Conservation (phyloP, 1,140 invertebrate genomes). For the Idris sp. region DNA sequence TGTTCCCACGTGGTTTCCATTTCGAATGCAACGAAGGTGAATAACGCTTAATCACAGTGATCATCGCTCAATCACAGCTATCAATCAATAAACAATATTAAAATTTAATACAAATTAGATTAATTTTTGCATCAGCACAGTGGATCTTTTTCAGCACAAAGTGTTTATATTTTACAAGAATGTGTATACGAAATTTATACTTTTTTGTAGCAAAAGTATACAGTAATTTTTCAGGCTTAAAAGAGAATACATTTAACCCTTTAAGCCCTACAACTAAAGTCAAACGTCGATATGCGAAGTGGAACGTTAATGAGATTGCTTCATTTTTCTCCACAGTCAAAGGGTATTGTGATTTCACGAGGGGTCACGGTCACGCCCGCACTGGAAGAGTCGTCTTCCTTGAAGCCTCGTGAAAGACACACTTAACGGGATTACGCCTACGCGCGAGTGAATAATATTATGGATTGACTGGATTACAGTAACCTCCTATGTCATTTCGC, state of each 20-base stretch:
- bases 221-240: too few species aligned
- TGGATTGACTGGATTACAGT: conserved; percentile 58
- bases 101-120: too few species aligned
- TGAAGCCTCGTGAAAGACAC: conserved; percentile 56
- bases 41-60: conserved; percentile 45
- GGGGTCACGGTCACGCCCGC: conserved; percentile 47
- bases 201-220: too few species aligned
- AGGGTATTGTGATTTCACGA: conserved; percentile 47
- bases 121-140: too few species aligned
- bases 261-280: conserved; percentile 45
- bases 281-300: conserved; percentile 37
- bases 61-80: too few species aligned
- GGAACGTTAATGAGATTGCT: conserved; percentile 38
- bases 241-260: conserved; percentile 25
- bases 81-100: too few species aligned
- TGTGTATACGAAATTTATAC: too few species aligned
- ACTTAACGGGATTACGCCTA: conserved; percentile 61
- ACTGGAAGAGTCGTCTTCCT: conserved; percentile 58
- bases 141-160: too few species aligned
- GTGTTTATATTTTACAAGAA: too few species aligned
- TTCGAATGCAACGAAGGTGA: conserved; percentile 57
- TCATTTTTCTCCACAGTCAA: conserved; percentile 24
- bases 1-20: conserved; percentile 59
- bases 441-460: conserved; percentile 59
- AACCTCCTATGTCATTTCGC: conserved; percentile 47